A percentile compares a stretch with the other conserved stretches of the same genome.
Evolutionary conservation across 1,140 invertebrate genomes (phyloP).

Genomic region (Papilio aristodemus): DNA sequence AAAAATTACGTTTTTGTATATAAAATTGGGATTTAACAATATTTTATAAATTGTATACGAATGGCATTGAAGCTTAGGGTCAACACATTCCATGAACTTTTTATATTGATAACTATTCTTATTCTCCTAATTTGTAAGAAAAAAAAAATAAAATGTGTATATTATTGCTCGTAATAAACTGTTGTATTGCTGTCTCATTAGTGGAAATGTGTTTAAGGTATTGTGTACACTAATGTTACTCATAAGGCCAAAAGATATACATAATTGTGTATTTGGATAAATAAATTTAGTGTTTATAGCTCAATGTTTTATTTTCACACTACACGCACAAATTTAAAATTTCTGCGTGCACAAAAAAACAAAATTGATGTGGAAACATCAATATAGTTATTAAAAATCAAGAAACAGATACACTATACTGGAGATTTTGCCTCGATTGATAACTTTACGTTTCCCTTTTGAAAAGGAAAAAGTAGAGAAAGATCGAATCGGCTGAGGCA

Average conservation of each 20-base stretch:
- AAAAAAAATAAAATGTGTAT: constrained; percentile 64
- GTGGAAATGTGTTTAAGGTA: constrained; percentile 64
- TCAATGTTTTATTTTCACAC: constrained; percentile 36
- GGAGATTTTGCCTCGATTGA: too few relatives aligned
- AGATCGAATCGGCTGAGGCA: too few relatives aligned
- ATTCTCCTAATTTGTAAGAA: constrained; percentile 57
- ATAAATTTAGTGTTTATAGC: constrained; percentile 66
- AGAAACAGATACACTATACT: too few relatives aligned
- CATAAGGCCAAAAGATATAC: constrained; percentile 77
- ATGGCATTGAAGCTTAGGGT: constrained; percentile 65
- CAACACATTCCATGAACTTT: constrained; percentile 58
- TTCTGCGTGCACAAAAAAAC: neutral
- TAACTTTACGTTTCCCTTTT: too few relatives aligned
- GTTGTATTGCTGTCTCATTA: constrained; percentile 72
- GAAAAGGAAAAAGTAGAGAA: too few relatives aligned
- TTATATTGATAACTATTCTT: constrained; percentile 52
- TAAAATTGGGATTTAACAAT: constrained; percentile 29
- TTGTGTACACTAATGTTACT: constrained; percentile 71
- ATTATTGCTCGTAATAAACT: constrained; percentile 62
- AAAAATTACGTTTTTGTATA: constrained; percentile 8
- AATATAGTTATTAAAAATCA: neutral
- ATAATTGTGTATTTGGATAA: constrained; percentile 73
- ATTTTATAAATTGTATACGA: constrained; percentile 43
- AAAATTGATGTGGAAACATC: neutral
- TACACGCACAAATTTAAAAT: neutral